These are phyloP conservation scores for Trichogramma pretiosum DNA, from an alignment of 1,140 invertebrate genomes.

Conservation along the genomic window DNA sequence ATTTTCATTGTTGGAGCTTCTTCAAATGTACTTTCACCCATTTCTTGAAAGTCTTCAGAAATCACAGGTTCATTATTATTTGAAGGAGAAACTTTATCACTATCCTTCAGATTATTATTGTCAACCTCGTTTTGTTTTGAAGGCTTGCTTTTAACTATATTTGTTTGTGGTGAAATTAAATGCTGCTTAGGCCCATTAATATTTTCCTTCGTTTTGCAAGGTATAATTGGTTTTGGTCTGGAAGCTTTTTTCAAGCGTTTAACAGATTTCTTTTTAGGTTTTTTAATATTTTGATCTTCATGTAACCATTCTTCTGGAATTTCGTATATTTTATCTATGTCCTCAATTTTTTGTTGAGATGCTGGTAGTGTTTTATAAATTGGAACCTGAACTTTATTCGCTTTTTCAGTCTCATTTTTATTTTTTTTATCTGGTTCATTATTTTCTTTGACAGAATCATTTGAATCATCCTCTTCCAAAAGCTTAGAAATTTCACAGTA, in stretches of 20 bases:
- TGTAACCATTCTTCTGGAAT: slow-evolving; percentile 18
- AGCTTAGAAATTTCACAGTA: slow-evolving; percentile 13
- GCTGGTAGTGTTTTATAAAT: too few relatives aligned
- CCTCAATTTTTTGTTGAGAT: slow-evolving; percentile 11
- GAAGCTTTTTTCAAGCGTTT: slow-evolving; percentile 9
- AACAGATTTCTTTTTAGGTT: background rate
- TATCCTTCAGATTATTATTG: background rate
- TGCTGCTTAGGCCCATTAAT: too few relatives aligned
- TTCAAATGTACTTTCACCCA: slow-evolving; percentile 2
- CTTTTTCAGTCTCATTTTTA: background rate
- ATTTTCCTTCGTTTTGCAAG: background rate
- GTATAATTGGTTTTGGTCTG: background rate
- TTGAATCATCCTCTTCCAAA: slow-evolving; percentile 4
- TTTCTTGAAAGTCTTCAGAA: slow-evolving; percentile 4
- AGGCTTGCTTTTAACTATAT: background rate
- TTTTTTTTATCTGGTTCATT: background rate
- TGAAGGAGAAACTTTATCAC: too few relatives aligned
- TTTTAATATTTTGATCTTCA: slow-evolving; percentile 3
- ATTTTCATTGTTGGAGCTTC: slow-evolving; percentile 17
- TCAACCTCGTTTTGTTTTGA: background rate
- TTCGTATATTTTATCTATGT: slow-evolving; percentile 22
- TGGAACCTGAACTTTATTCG: background rate
- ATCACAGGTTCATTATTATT: too few relatives aligned
- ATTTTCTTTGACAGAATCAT: slow-evolving; percentile 21
- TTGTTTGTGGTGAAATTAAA: slow-evolving; percentile 1